These are phyloP conservation scores for Dascyllus trimaculatus DNA, from an alignment of 2,113 vertebrate genomes.

Conservation along the genomic window DNA sequence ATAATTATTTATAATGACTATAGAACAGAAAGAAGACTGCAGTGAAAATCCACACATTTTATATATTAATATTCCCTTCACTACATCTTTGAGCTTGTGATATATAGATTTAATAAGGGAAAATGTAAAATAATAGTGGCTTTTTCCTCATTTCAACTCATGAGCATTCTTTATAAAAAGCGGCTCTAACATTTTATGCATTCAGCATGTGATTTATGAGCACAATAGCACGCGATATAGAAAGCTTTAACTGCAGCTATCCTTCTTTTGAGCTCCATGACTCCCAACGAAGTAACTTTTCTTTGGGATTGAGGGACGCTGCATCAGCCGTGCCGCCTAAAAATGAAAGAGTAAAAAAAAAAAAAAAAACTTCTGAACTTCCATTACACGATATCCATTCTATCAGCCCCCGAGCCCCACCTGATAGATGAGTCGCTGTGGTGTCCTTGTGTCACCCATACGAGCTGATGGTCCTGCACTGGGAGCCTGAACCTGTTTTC, in stretches of 20 bases:
- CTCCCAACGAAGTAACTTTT: constrained; percentile 10
- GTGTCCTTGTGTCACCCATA: constrained; percentile 46
- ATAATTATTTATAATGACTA: too few species aligned
- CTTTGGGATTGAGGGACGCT: not conserved
- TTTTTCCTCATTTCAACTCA: constrained; percentile 14
- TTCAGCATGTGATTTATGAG: constrained; percentile 4
- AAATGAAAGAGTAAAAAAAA: constrained; percentile 5
- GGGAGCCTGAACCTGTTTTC: constrained; percentile 59
- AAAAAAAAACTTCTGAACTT: constrained; percentile 1
- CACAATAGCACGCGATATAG: constrained; percentile 1
- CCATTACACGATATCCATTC: constrained; percentile 45
- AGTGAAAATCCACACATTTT: not conserved
- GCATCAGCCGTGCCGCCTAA: constrained; percentile 26
- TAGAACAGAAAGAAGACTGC: not conserved
- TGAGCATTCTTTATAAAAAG: constrained; percentile 4
- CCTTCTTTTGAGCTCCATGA: constrained; percentile 20
- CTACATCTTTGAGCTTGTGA: not conserved
- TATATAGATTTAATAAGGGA: constrained; percentile 18
- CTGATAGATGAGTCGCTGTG: constrained; percentile 51
- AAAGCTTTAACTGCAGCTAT: constrained; percentile 16
- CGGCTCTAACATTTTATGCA: constrained; percentile 14
- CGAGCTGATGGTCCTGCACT: constrained; percentile 40
- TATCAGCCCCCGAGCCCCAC: constrained; percentile 5
- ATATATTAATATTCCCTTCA: not conserved
- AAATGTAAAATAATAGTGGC: not conserved